Evolutionary conservation across 2,113 vertebrate genomes (phyloP).

Genomic region (Crotalus viridis): DNA sequence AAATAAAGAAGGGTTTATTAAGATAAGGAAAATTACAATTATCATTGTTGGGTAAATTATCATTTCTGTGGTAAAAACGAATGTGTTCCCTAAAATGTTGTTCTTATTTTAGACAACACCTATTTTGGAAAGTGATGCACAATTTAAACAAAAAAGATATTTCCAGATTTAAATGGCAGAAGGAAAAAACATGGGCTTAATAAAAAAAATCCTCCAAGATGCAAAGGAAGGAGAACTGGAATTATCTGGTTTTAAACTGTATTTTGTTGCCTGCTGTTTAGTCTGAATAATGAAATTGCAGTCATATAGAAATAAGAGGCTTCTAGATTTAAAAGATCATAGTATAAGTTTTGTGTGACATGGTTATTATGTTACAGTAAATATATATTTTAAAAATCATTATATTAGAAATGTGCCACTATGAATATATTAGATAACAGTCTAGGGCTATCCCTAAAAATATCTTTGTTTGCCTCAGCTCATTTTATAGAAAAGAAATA

Average conservation of each 20-base stretch:
- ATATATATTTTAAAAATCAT: neutral
- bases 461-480: neutral
- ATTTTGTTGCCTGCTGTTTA: neutral
- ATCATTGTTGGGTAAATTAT: too few species aligned
- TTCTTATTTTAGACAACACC: neutral
- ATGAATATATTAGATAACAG: neutral
- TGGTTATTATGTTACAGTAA: neutral
- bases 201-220: neutral
- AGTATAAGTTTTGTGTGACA: neutral
- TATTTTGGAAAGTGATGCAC: neutral
- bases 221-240: neutral
- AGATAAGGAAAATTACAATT: too few species aligned
- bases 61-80: too few species aligned
- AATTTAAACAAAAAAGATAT: neutral
- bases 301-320: neutral
- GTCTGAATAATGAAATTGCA: neutral
- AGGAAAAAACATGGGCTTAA: neutral
- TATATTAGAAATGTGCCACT: neutral
- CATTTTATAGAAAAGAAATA: neutral
- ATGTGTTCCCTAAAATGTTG: too few species aligned
- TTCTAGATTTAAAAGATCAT: neutral
- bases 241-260: neutral
- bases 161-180: neutral
- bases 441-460: neutral
- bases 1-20: too few species aligned